Base-by-base conservation (phyloP, 2,888 invertebrate species). In the Caenorhabditis afra region DNA sequence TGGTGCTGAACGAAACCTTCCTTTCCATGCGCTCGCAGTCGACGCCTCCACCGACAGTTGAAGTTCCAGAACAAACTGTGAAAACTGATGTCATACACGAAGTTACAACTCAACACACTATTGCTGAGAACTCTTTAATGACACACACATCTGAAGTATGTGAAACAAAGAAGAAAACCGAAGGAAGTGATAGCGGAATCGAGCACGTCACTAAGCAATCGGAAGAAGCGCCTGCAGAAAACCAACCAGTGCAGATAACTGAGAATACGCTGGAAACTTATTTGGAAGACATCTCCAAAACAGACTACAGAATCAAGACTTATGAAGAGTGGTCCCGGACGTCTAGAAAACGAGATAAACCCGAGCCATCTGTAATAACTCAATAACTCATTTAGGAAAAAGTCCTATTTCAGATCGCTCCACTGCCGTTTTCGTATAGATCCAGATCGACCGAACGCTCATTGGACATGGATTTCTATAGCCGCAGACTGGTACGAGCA, bases 281-380 rank as follows among this genome's bases (percentile, higher is more conserved):
- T 44, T 29, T 65, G 3, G 57, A 58, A 12, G 49, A 41, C 47
- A 29, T 57, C 29, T 66, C 62, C 22, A 74, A 77, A 22, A 58
- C 65, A 59, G 67, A 73, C 12, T 62, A 61, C 11, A 64, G 59
- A 8, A 66, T 79, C n/a, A 79, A 74, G 18, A 58, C 74, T 3
- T 77, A 68, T 67, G 82, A 82, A 37, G 82, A 82, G 52, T 68
- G 58, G 50, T 73, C 70, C 20, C 66, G 79, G 16, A 79, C 79
- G 0, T 64, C 53, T 8, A 58, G 66, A 44, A 11, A 37, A 11
- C 50, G 79, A 29, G 70, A 75, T 45, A 18, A 44, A 71, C 65
- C 70, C 22, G 45, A 58, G 14, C 59, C 66, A 16, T 55, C 71
- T 8, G 52, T 53, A n/a, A 67, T 57, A 41, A 52, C 59, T 16